These are phyloP conservation scores for Adela reaumurella DNA, from an alignment of 2,888 invertebrate genomes.

Conservation along the genomic window DNA sequence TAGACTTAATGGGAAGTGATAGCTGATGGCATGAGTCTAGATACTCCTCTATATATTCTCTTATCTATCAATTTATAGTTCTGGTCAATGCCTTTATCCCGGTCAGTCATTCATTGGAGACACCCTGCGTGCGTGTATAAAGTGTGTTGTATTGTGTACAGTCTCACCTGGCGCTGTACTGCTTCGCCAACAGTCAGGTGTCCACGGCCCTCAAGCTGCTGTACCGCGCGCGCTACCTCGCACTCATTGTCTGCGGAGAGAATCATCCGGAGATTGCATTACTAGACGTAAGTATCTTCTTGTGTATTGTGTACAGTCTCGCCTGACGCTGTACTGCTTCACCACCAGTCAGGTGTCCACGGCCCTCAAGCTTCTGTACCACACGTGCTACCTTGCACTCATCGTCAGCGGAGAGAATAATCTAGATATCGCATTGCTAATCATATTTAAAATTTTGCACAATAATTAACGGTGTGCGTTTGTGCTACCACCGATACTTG, in stretches of 20 bases:
- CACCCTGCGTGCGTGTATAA: no score
- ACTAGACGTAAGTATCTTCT: constrained; percentile 77
- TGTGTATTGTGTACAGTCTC: no score
- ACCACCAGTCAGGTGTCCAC: constrained; percentile 83
- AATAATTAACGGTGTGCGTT: no score
- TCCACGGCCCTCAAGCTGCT: constrained; percentile 90
- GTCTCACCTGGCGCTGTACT: constrained; percentile 95
- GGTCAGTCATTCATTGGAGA: no score
- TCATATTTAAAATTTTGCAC: constrained; percentile 75
- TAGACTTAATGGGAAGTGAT: no score
- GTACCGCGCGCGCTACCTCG: constrained; percentile 93
- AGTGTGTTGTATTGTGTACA: no score
- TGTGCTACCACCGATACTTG: no score
- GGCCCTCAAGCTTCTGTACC: constrained; percentile 88
- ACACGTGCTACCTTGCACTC: constrained; percentile 91
- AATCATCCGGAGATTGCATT: constrained; percentile 98
- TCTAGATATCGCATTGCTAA: constrained; percentile 95
- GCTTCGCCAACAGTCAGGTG: constrained; percentile 97
- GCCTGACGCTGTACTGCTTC: neutral
- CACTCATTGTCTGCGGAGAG: constrained; percentile 91
- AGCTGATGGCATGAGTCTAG: no score
- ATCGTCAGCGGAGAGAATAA: constrained; percentile 96
- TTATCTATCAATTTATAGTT: no score
- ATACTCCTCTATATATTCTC: no score
- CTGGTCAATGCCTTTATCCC: no score